Base-by-base conservation (phyloP, 2,113 vertebrate genomes). In the Calypte anna region DNA sequence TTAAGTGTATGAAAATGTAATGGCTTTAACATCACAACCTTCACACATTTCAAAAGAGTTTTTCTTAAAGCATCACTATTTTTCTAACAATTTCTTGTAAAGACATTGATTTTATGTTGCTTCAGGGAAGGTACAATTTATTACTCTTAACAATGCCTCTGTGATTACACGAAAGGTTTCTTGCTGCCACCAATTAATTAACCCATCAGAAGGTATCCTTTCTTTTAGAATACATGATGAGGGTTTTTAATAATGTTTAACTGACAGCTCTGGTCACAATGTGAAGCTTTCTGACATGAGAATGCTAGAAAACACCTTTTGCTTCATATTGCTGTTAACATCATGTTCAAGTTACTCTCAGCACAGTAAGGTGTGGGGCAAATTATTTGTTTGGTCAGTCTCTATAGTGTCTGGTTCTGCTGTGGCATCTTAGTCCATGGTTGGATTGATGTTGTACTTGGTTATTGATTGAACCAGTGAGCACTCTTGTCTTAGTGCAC, bases 31-130 rank as follows among this genome's bases (percentile, higher is more conserved):
- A 61, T 66, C 0, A 2, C 8, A 91, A 36, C 33, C 7, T 23
- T 82, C 27, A 68, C 50, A 48, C 23, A 58, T 78, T 88, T 88
- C 31, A 58, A 81, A 86, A 48, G 14, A 73, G 16, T 36, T 90
- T 91, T 83, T 75, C 53, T 64, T 90, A 75, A 78, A 84, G 9
- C 7, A 67, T 55, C 27, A 30, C 13, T 33, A 25, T 46, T 67
- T 28, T 84, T 91, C 38, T 91, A 92, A 67, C 7, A 81, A 46
- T 64, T 88, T 93, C 46, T 91, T 92, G 68, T 92, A 44, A 95
- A 94, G 66, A 57, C 48, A 92, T 86, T 92, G 76, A 93, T 91
- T 94, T 86, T 83, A 63, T 88, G 64, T 93, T 86, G 61, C 69
- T 92, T 91, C 61, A 36, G 50, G 70, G 50, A 92, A 95, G 40